These are phyloP conservation scores for Rattus rattus DNA, from an alignment of 2,113 vertebrate genomes.

Conservation along the genomic window DNA sequence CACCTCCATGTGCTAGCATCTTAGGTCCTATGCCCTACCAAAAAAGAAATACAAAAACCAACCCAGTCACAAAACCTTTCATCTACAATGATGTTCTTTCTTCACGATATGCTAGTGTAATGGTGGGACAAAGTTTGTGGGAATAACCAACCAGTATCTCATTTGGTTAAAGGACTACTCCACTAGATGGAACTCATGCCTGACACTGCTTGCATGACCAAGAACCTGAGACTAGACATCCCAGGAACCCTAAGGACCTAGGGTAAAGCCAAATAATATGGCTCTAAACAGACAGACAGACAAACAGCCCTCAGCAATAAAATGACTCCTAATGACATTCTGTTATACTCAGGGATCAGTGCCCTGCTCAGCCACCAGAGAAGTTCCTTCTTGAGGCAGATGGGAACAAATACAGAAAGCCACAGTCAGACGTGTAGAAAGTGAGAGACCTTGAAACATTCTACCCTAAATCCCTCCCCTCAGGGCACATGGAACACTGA, in stretches of 20 bases:
- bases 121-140: not conserved
- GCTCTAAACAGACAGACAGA: not conserved
- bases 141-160: not conserved
- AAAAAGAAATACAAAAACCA: not conserved
- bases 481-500: not conserved
- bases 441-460: not conserved
- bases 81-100: not conserved
- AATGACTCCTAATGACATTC: not conserved
- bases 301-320: not conserved
- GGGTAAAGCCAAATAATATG: not conserved
- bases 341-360: not conserved
- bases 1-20: not conserved
- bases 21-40: not conserved
- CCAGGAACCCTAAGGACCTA: not conserved
- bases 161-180: not conserved
- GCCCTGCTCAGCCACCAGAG: not conserved
- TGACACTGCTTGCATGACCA: not conserved
- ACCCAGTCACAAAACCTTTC: not conserved
- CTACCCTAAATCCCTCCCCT: not conserved
- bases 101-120: not conserved
- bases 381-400: not conserved
- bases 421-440: not conserved
- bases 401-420: not conserved
- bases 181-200: not conserved
- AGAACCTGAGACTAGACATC: not conserved